Conservation (phyloP, 2,797 vertebrate genomes). For the Carduelis carduelis region DNA sequence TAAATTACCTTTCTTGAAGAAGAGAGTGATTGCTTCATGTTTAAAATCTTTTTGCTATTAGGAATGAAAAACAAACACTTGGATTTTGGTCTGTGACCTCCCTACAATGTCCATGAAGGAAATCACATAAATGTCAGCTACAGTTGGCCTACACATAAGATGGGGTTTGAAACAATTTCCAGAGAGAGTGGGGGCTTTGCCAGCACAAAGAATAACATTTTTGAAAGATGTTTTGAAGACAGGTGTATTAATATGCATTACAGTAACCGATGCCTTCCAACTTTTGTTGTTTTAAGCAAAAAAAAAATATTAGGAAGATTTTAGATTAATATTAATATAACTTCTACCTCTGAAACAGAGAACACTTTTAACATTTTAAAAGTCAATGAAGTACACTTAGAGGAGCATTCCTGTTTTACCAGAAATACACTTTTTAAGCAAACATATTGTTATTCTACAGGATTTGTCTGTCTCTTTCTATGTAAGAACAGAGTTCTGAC, state of each 20-base stretch:
- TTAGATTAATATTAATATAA: slow-evolving; percentile 42
- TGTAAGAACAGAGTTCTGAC: background rate
- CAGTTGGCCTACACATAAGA: background rate
- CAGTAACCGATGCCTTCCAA: background rate
- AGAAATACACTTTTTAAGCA: background rate
- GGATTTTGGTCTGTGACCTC: background rate
- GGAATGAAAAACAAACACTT: slow-evolving; percentile 36
- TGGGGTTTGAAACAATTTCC: background rate
- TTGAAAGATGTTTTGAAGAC: background rate
- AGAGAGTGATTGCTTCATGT: slow-evolving; percentile 42
- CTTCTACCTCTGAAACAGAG: background rate
- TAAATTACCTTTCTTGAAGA: slow-evolving; percentile 50
- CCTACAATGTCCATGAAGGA: background rate
- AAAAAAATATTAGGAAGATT: background rate
- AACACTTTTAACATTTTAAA: background rate
- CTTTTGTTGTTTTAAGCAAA: slow-evolving; percentile 40
- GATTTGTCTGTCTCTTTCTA: background rate
- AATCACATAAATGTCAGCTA: background rate
- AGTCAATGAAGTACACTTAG: background rate
- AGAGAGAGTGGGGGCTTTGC: background rate
- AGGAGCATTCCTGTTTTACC: background rate
- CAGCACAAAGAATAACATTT: background rate
- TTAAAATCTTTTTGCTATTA: slow-evolving; percentile 32
- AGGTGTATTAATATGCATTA: slow-evolving; percentile 15
- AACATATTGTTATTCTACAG: background rate